Evolutionary conservation across 2,888 invertebrate species (phyloP).

Genomic region (Desoria tigrina): DNA sequence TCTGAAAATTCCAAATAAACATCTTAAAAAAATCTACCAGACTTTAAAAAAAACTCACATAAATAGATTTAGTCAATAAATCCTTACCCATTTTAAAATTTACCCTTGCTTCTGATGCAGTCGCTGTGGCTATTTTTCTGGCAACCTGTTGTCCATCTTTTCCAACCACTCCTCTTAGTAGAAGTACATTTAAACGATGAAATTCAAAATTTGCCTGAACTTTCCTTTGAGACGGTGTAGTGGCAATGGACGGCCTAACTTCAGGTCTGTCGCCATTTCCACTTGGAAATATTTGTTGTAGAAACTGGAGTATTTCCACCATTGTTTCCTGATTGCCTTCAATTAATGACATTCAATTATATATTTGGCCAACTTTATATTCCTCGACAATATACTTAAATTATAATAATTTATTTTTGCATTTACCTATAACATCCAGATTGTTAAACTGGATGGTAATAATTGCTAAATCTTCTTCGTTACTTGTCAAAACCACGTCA

Average conservation of each 20-base stretch:
- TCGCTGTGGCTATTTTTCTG: conserved; percentile 90
- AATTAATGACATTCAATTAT: conserved; percentile 51
- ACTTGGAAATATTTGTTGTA: conserved; percentile 41
- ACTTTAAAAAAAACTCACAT: too few relatives aligned
- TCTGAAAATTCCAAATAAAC: too few relatives aligned
- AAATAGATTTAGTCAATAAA: too few relatives aligned
- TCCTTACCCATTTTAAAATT: conserved; percentile 62
- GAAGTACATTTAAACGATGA: conserved; percentile 82
- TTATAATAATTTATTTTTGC: conserved; percentile 83
- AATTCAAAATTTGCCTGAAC: conserved; percentile 90
- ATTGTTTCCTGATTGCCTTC: conserved; percentile 92
- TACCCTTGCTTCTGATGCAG: conserved; percentile 75
- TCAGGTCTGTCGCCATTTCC: not conserved
- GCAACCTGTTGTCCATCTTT: conserved; percentile 72
- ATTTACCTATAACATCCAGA: conserved; percentile 87
- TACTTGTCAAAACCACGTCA: conserved; percentile 74
- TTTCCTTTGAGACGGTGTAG: conserved; percentile 56
- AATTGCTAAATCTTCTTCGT: conserved; percentile 65
- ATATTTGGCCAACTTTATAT: too few relatives aligned
- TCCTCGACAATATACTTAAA: too few relatives aligned
- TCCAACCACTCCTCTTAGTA: conserved; percentile 75
- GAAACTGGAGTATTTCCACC: conserved; percentile 71
- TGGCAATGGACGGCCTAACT: too few relatives aligned
- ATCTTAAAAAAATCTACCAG: too few relatives aligned
- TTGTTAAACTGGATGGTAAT: conserved; percentile 91